Base-by-base conservation (phyloP, 2,113 vertebrate species). In the Tachysurus fulvidraco region DNA sequence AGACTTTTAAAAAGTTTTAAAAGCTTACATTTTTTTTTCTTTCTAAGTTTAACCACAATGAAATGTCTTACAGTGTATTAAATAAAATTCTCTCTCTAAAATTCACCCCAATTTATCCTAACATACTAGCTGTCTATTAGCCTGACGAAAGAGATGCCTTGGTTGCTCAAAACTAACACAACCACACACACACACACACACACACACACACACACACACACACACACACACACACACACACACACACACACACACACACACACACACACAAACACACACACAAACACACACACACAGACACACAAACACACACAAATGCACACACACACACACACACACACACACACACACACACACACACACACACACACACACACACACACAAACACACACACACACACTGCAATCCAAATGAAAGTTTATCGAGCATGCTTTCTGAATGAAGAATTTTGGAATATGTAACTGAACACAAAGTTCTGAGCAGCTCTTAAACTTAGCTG, bases 141-240 rank as follows among this genome's bases (percentile, higher is more conserved):
- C 69, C 54, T 84, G 13, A 41, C 50, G 7, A 28, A 16, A 85
- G 67, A 57, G 23, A 21, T 69, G 30, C 19, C 28, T 73, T 52
- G n/a, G 28, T 57, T 28, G 8, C n/a, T 55, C 8, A 11, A 36
- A 82, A 69, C 69, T 55, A 69, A 59, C 76, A 64, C 23, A 74
- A 76, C 60, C 17, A 6, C 41, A 81, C 46, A 1, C 46, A 50
- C 46, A 81, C 83, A 71, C 17, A 10, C 41, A 84, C 57, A 81
- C 83, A 71, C 17, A 10, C 41, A 81, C 83, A 71, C 17, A 10
- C 41, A 84, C 57, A 81, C 83, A 71, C 17, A 10, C 41, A 84
- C 57, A 81, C 83, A 71, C 17, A 10, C 41, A 84, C 57, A 81
- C 83, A 71, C 17, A 10, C 41, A 84, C 57, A 81, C 83, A 71